Evolutionary conservation across 2,113 vertebrate genomes (phyloP), one percentile per base, ranked within the genome.

Genomic region (Nicator chloris): DNA sequence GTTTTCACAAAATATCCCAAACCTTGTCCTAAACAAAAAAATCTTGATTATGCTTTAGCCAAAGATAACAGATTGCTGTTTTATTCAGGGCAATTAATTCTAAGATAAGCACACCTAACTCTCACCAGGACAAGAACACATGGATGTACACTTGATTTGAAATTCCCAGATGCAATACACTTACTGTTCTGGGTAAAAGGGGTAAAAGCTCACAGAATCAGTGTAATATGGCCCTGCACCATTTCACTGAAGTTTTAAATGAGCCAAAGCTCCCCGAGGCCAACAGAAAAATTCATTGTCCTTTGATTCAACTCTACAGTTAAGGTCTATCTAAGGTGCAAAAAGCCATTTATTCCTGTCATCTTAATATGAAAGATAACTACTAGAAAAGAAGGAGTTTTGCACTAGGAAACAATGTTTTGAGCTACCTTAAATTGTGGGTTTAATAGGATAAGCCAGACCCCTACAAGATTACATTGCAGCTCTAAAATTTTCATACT

Each of bases 251-350:
- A 50, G 11, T 70, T 63, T 81, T 39, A 56, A 70, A 33, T 5
- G 7, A 78, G 30, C 8, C 30, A 54, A 93, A 78, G 5, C 17
- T 42, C 9, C 6, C 9, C 0, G 0, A 75, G n/a, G 11, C 42
- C 45, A 88, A 49, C n/a, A 92, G 53, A 59, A 70, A 82, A 44
- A 82, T 63, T 40, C 11, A 37, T 15, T 69, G 22, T n/a, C 44
- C 54, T 92, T 90, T 22, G 15, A 56, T 86, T 76, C 45, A 84
- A 53, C n/a, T 63, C 42, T 42, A 37, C 13, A 77, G 17, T 42
- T 54, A 70, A 63, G 22, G 27, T 45, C 28, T 54, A 33, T 28
- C 7, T 70, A 59, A 76, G 50, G 9, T 91, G 19, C n/a, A 56
- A 77, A 78, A 82, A 68, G 8, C 0, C 2, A 44, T 49, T 63